Percentiles rank a stretch among this genome's conserved stretches.
Evolutionary conservation across 2,797 vertebrate genomes (phyloP).

Genomic region (Cossypha polioptera): DNA sequence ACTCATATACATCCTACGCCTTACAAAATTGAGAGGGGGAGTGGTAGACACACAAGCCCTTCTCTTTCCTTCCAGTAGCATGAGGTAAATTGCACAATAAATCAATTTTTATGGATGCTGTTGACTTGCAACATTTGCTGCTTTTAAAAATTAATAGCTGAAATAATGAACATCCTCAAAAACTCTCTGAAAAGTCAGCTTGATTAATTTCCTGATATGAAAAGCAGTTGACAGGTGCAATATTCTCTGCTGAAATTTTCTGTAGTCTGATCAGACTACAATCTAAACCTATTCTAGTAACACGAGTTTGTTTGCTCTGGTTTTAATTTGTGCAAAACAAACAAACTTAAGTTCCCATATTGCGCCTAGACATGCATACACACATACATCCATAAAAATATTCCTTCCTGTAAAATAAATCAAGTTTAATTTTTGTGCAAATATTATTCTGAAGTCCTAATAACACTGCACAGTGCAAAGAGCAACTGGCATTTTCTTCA

Average conservation of each 20-base stretch:
- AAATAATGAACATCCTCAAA: slow-evolving; percentile 79
- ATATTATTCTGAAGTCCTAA: slow-evolving; percentile 59
- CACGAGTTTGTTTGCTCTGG: not conserved
- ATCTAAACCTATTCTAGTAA: not conserved
- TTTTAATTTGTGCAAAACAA: slow-evolving; percentile 54
- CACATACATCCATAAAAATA: not conserved
- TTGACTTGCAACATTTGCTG: slow-evolving; percentile 79
- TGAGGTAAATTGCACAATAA: slow-evolving; percentile 73
- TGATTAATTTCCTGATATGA: slow-evolving; percentile 77
- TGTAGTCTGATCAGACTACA: slow-evolving; percentile 3
- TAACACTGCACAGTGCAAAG: slow-evolving; percentile 10
- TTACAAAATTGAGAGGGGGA: slow-evolving; percentile 20
- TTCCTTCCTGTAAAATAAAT: slow-evolving; percentile 34
- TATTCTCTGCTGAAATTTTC: slow-evolving; percentile 65
- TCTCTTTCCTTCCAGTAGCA: slow-evolving; percentile 55
- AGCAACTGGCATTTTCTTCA: slow-evolving; percentile 36
- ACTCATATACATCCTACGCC: not conserved
- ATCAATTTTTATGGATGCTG: slow-evolving; percentile 77
- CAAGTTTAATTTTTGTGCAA: slow-evolving; percentile 68
- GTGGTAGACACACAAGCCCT: slow-evolving; percentile 17
- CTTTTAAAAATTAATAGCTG: slow-evolving; percentile 82
- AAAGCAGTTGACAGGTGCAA: slow-evolving; percentile 68
- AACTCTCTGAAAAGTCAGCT: slow-evolving; percentile 60
- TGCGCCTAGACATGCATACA: not conserved
- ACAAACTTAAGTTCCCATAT: not conserved